Evolutionary conservation across 2,888 invertebrate species (phyloP).

Genomic region (Dimorphilus gyrociliatus): DNA sequence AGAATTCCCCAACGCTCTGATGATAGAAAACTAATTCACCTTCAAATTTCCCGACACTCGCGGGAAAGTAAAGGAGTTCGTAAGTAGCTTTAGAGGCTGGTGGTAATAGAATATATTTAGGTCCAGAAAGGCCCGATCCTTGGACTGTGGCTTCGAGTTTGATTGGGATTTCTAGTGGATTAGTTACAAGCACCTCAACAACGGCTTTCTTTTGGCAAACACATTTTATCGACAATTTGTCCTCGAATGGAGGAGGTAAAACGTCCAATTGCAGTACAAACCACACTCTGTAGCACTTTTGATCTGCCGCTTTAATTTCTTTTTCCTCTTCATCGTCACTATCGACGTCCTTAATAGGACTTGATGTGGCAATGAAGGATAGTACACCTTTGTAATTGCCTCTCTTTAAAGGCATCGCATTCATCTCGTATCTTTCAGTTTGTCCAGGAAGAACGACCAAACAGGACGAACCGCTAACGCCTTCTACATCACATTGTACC

Average conservation of each 20-base stretch:
- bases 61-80: constrained; percentile 27
- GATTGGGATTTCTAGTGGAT: constrained; percentile 25
- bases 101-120: constrained; percentile 16
- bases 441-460: constrained; percentile 28
- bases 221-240: constrained; percentile 25
- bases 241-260: constrained; percentile 28
- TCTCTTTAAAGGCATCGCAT: constrained; percentile 20
- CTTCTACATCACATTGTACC: constrained; percentile 33
- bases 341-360: constrained; percentile 27
- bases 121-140: constrained; percentile 24
- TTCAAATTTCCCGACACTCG: constrained; percentile 23
- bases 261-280: constrained; percentile 30
- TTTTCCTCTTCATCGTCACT: constrained; percentile 35
- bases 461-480: constrained; percentile 23
- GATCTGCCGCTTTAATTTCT: constrained; percentile 16
- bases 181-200: constrained; percentile 29
- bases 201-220: constrained; percentile 30
- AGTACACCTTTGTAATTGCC: constrained; percentile 31
- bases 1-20: constrained; percentile 34
- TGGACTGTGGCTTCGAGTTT: constrained; percentile 20
- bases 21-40: constrained; percentile 37
- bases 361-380: constrained; percentile 28
- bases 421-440: constrained; percentile 23
- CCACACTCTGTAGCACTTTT: constrained; percentile 32
- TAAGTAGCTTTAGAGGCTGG: constrained; percentile 26